Base-by-base conservation (phyloP, 2,888 invertebrate species). In the Diplazon laetatorius region DNA sequence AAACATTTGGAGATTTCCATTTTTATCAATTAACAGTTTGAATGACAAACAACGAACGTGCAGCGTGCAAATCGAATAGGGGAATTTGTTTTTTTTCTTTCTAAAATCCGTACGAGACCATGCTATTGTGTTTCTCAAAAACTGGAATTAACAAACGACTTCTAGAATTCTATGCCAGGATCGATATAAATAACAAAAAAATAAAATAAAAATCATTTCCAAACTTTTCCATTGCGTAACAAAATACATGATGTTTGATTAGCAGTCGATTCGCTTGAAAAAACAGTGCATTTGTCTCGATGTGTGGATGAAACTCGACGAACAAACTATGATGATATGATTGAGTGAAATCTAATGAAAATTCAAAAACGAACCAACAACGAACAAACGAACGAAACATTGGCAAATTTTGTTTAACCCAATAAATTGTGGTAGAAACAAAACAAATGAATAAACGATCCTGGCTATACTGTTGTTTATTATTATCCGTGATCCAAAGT, bases 51-150 rank as follows among this genome's bases (percentile, higher is more conserved):
- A 80, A 68, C 87, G 83, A 80, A 68, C 87, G 83, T 88, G 88
- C 88, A 83, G 68, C 87, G 82, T 87, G 87, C 87, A 82, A 73
- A 80, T 81, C 73, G 35, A 66, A 77, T 76, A 68, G 80, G n/a
- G n/a, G n/a, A n/a, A n/a, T n/a, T n/a, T n/a, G n/a, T n/a, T n/a
- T n/a, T n/a, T n/a, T n/a, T 30, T 30, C 6, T 66, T 82, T 80
- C 80, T 85, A 82, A 80, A 57, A 87, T 89, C 86, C 85, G 88
- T 89, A 87, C 85, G 88, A 89, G 89, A 88, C 86, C 87, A 87
- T 88, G 87, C 89, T 89, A 88, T 87, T 83, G 48, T 85, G 85
- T 84, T 76, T 79, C 9, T 46, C 59, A 75, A 70, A 71, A 50
- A 68, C 76, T 57, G 37, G 50, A 74, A 71, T 65, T 55, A 76